Evolutionary conservation across 2,113 vertebrate genomes (phyloP).

Genomic region (Seriola aureovittata): DNA sequence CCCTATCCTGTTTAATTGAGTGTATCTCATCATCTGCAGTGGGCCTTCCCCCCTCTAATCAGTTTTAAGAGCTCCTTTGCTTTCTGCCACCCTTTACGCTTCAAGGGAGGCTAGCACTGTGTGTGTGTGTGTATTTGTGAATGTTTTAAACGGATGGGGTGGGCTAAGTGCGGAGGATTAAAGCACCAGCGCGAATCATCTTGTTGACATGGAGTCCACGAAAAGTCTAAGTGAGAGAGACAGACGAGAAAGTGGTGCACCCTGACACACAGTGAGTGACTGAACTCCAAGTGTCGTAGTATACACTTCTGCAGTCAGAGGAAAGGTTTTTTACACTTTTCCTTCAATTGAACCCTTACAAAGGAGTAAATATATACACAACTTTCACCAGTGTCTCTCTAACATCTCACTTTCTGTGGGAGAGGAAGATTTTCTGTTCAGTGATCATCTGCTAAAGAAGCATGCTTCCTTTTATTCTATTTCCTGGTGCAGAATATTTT

Average conservation of each 20-base stretch:
- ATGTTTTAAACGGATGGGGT: slow-evolving; percentile 59
- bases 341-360: background rate
- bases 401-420: background rate
- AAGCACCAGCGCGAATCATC: slow-evolving; percentile 58
- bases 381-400: background rate
- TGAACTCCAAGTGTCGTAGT: background rate
- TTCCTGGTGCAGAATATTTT: background rate
- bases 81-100: slow-evolving; percentile 54
- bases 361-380: background rate
- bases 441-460: background rate
- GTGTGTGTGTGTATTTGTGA: slow-evolving; percentile 27
- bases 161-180: slow-evolving; percentile 67
- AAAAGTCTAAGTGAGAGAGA: slow-evolving; percentile 38
- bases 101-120: slow-evolving; percentile 25
- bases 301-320: background rate
- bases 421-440: background rate
- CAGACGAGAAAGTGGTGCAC: slow-evolving; percentile 24
- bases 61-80: slow-evolving; percentile 72
- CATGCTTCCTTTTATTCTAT: background rate
- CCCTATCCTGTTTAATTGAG: slow-evolving; percentile 80
- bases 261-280: slow-evolving; percentile 28
- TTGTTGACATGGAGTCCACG: slow-evolving; percentile 51
- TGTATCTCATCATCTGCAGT: slow-evolving; percentile 78
- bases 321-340: background rate
- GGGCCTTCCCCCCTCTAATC: slow-evolving; percentile 68